Base-by-base conservation (phyloP, 2,888 invertebrate species). In the Ormyrus thymus region DNA sequence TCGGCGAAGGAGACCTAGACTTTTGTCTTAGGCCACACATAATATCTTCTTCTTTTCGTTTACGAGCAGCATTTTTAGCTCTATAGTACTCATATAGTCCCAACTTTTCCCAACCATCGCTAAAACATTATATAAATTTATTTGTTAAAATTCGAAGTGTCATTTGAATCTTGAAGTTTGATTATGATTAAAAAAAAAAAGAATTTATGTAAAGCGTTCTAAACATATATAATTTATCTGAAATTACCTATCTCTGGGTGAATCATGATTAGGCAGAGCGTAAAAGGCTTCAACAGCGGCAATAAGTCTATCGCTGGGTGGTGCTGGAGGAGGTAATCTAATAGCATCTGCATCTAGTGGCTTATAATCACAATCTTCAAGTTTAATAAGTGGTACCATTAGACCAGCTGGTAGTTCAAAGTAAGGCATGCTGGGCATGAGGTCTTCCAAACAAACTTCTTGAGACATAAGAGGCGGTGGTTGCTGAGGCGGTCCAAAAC, bases 21-120 rank as follows among this genome's bases (percentile, higher is more conserved):
- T 92, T 94, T 80, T 93, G 92, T 78, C 97, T 91, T 66, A 92
- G 87, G 13, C 97, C 97, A 71, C 93, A 92, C 29, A 92, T 92
- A 76, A 97, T 94, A 73, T 95, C 95, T 82, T 97, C 96, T 86
- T 97, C 96, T 88, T 97, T 97, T 87, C 95, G 94, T 87, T 96
- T 97, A 84, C 95, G 94, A 1, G 98, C 97, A 79, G 94, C 93
- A 90, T 97, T 96, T 91, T 99, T 99, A 7, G 97, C 97, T 91
- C 97, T 97, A 91, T 97, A 98, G 91, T 98, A 99, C 91, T 99
- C 99, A 90, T 98, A 98, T 75, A 99, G 92, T 81, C 98, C 98
- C 87, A 98, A 92, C 90, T 97, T 97, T 90, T 99, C 99, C 99
- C 99, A 99, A 50, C 99, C 99, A 90, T 99, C 98, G 90, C 95